Conservation (phyloP, 1,140 invertebrate genomes). For the Drosophila ficusphila region DNA sequence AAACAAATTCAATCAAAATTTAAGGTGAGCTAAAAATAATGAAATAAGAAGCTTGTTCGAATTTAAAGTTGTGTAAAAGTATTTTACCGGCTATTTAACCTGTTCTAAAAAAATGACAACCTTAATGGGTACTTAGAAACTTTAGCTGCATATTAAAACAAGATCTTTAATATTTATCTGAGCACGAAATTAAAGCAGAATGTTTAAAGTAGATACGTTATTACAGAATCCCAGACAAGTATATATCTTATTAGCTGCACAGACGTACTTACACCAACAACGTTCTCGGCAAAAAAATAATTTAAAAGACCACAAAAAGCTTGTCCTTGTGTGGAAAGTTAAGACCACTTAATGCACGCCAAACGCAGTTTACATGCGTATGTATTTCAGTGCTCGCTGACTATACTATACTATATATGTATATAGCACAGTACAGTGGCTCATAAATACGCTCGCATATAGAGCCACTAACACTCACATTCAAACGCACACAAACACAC, state of each 20-base stretch:
- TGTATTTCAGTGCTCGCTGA: slow-evolving; percentile 2
- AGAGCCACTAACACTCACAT: slow-evolving; percentile 18
- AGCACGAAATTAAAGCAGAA: not conserved
- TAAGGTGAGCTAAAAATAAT: not conserved
- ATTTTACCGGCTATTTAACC: too few relatives aligned
- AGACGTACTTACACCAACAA: slow-evolving; percentile 36
- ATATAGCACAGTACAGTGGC: slow-evolving; percentile 19
- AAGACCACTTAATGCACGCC: slow-evolving; percentile 80
- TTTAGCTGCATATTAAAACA: too few relatives aligned
- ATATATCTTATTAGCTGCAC: slow-evolving; percentile 56
- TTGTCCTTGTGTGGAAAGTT: slow-evolving; percentile 72
- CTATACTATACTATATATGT: slow-evolving; percentile 3
- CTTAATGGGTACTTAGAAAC: too few relatives aligned
- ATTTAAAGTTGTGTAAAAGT: not conserved
- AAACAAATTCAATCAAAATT: not conserved
- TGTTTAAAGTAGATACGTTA: slow-evolving; percentile 30
- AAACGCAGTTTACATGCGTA: slow-evolving; percentile 67
- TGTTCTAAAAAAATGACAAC: too few relatives aligned
- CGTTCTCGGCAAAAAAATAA: slow-evolving; percentile 41
- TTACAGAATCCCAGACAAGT: slow-evolving; percentile 49
- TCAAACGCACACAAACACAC: not conserved
- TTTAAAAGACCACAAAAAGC: slow-evolving; percentile 76
- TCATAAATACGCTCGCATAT: slow-evolving; percentile 68
- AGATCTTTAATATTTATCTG: too few relatives aligned
- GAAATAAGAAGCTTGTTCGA: not conserved